Conservation (phyloP, 2,113 vertebrate genomes). For the Neomonachus schauinslandi region DNA sequence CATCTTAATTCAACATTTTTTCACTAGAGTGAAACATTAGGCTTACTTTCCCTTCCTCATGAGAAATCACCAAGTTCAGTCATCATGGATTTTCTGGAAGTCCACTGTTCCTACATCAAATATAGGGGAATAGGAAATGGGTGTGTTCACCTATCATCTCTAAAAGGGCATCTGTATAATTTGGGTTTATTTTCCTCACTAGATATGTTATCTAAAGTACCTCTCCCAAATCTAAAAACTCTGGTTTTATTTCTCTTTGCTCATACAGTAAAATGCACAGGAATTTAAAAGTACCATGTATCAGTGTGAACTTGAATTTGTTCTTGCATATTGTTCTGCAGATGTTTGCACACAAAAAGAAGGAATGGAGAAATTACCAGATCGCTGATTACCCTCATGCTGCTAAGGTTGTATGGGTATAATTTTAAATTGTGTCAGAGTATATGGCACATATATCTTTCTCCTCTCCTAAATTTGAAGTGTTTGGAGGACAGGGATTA, state of each 20-base stretch:
- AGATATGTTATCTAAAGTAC: neutral
- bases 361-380: neutral
- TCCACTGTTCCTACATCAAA: neutral
- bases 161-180: neutral
- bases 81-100: neutral
- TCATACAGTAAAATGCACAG: neutral
- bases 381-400: neutral
- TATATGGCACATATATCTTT: neutral
- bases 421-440: slow-evolving; percentile 4
- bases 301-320: neutral
- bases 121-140: neutral
- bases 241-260: neutral
- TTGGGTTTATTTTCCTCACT: neutral
- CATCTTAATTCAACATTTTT: slow-evolving; percentile 2
- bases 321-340: neutral
- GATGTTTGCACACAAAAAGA: neutral
- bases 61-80: slow-evolving; percentile 16
- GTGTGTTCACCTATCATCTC: neutral
- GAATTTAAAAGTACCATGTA: neutral
- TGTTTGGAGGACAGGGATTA: neutral
- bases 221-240: neutral
- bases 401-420: neutral
- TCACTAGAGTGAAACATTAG: neutral
- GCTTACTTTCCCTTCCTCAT: slow-evolving; percentile 39
- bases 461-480: neutral